Conservation (phyloP, 2,888 invertebrate species). For the Abrostola triplasia region DNA sequence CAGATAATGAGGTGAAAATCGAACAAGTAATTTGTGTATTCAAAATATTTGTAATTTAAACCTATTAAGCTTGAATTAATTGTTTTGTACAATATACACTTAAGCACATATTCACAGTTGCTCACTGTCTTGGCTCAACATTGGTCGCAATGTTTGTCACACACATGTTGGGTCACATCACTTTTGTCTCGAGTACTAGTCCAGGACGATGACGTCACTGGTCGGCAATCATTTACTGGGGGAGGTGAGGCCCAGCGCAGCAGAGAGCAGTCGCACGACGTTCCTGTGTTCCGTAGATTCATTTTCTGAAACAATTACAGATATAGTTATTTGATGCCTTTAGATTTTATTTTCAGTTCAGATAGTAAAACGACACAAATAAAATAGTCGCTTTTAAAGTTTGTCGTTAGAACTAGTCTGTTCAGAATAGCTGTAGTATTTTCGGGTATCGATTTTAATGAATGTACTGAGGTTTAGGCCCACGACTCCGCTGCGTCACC, state of each 20-base stretch:
- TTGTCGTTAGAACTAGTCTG: no score
- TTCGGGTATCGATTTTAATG: no score
- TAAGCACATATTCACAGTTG: conserved; percentile 45
- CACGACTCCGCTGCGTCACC: no score
- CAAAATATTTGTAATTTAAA: conserved; percentile 18
- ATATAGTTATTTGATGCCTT: not conserved
- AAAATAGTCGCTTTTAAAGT: no score
- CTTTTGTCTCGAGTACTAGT: conserved; percentile 20
- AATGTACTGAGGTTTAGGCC: no score
- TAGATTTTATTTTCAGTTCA: no score
- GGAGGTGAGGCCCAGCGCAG: conserved; percentile 91
- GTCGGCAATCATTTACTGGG: conserved; percentile 76
- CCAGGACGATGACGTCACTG: conserved; percentile 11
- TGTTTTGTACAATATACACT: conserved; percentile 43
- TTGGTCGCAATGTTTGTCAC: conserved; percentile 34
- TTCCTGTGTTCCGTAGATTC: conserved; percentile 93
- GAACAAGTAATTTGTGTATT: conserved; percentile 11
- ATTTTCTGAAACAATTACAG: conserved; percentile 86
- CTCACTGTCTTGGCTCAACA: conserved; percentile 30
- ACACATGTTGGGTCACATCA: conserved; percentile 40
- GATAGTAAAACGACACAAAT: no score
- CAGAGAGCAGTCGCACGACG: conserved; percentile 93
- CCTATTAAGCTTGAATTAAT: conserved; percentile 30
- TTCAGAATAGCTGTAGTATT: no score
- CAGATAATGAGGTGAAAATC: not conserved